A percentile compares a stretch with the other conserved stretches of the same genome.
Conservation (phyloP, 1,140 invertebrate genomes). For the Pseudomyrmex concolor region DNA sequence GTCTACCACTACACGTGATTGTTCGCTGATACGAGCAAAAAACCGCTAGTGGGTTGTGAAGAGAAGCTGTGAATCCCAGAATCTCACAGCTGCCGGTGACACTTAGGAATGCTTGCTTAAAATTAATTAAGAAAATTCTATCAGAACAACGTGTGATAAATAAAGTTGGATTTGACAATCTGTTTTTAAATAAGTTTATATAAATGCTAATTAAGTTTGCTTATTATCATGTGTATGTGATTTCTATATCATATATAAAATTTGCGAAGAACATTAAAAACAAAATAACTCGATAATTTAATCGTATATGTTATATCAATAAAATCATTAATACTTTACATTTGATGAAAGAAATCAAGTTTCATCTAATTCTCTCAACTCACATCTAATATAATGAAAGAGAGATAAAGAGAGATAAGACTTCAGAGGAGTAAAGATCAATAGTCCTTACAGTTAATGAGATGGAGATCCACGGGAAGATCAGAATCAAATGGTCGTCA, state of each 20-base stretch:
- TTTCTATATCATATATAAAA: background rate
- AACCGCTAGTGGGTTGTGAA: background rate
- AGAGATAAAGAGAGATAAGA: background rate
- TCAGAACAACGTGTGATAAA: background rate
- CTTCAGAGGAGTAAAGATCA: background rate
- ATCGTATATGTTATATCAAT: background rate
- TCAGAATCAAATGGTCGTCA: background rate
- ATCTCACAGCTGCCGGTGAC: background rate
- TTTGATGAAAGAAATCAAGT: background rate
- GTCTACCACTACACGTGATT: background rate
- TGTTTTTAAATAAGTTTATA: background rate
- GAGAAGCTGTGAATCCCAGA: background rate
- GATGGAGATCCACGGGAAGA: background rate
- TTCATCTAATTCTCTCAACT: background rate
- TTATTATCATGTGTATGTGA: background rate
- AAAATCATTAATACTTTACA: background rate
- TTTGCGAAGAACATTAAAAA: background rate
- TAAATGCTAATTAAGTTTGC: slow-evolving; percentile 2
- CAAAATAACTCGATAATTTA: background rate
- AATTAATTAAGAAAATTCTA: slow-evolving; percentile 47
- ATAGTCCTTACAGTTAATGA: background rate
- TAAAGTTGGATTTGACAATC: background rate
- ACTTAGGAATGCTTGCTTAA: slow-evolving; percentile 6
- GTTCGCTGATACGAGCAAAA: slow-evolving; percentile 20
- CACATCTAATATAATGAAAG: background rate